phyloP scores from a whole-genome alignment of 2,113 vertebrate species.

The Apteryx owenii region DNA sequence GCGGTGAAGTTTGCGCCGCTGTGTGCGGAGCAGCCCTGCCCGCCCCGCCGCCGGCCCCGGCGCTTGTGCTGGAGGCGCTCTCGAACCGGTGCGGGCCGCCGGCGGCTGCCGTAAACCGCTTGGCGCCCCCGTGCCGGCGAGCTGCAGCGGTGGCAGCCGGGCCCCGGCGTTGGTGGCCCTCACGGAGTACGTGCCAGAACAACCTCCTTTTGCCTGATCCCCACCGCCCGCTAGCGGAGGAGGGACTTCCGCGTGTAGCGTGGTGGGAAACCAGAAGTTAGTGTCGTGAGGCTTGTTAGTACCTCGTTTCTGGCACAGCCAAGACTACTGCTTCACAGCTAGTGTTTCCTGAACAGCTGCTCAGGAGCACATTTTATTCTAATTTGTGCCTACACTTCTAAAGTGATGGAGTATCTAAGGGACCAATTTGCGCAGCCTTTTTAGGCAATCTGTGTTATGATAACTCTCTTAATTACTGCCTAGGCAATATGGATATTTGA shows the following conservation, averaged over 20 bases:
- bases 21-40: too few species aligned
- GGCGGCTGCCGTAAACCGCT: too few species aligned
- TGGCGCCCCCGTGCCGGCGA: too few species aligned
- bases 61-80: too few species aligned
- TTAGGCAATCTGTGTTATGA: background rate
- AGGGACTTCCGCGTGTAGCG: background rate
- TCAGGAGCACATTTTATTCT: rapidly evolving
- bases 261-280: background rate
- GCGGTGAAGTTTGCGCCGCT: too few species aligned
- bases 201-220: background rate
- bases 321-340: rapidly evolving
- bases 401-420: rapidly evolving
- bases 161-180: too few species aligned
- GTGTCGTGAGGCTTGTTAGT: background rate
- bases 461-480: too few species aligned
- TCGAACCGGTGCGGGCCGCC: too few species aligned
- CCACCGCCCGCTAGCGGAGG: rapidly evolving
- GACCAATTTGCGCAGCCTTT: background rate
- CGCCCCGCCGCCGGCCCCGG: too few species aligned
- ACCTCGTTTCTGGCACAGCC: rapidly evolving
- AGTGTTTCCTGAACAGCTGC: rapidly evolving
- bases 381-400: rapidly evolving
- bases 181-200: too few species aligned
- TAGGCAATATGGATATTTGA: rapidly evolving
- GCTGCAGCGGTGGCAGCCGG: too few species aligned